These are phyloP conservation scores for Drosophila nr. medialis DNA, from an alignment of 2,888 invertebrate genomes.

Conservation along the genomic window DNA sequence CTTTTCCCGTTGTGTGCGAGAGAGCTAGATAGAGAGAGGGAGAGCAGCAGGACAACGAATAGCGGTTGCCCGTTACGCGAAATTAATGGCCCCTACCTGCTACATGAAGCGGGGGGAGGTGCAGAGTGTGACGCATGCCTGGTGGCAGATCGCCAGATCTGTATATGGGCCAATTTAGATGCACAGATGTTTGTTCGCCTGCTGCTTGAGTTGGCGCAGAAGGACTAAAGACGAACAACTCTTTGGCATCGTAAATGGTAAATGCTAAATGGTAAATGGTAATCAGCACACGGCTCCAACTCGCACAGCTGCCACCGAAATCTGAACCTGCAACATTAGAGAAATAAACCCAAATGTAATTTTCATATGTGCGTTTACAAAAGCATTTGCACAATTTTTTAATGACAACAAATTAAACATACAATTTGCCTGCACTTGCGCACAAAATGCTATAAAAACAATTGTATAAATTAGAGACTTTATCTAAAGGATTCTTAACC, in stretches of 20 bases:
- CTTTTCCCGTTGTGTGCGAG: conserved; percentile 70
- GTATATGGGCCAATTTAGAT: conserved; percentile 77
- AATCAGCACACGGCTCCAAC: conserved; percentile 35
- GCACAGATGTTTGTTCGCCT: conserved; percentile 58
- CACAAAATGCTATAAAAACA: too few species aligned
- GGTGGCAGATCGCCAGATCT: conserved; percentile 30
- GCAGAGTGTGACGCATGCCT: conserved; percentile 5
- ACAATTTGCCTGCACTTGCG: too few species aligned
- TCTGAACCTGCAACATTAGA: conserved; percentile 4
- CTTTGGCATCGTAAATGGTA: conserved; percentile 1
- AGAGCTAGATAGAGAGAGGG: not conserved
- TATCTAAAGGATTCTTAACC: too few species aligned
- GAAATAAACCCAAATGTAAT: not conserved
- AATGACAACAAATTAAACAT: too few species aligned
- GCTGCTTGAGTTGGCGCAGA: conserved; percentile 53
- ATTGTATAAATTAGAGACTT: too few species aligned
- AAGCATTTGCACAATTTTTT: not conserved
- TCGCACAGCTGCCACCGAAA: conserved; percentile 56
- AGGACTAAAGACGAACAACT: conserved; percentile 17
- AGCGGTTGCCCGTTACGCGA: conserved; percentile 74
- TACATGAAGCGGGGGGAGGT: not conserved
- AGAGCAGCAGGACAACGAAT: conserved; percentile 50
- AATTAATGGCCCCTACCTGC: conserved; percentile 62
- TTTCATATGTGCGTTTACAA: not conserved
- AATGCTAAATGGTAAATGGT: conserved; percentile 4